These are phyloP conservation scores for Drosophila pseudotalamancana DNA, from an alignment of 2,888 invertebrate species.

Conservation along the genomic window DNA sequence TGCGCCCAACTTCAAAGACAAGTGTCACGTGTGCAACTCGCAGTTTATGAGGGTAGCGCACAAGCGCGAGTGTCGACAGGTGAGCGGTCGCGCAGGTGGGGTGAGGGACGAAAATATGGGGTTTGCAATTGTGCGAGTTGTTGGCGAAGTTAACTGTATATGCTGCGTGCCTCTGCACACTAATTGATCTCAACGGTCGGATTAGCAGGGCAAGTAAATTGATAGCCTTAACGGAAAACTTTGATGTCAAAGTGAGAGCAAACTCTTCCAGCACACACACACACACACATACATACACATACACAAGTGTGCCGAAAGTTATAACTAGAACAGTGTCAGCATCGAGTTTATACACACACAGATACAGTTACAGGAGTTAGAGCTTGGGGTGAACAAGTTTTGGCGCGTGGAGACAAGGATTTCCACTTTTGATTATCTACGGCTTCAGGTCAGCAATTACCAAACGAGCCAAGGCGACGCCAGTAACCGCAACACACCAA, in stretches of 20 bases:
- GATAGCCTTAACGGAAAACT: slow-evolving; percentile 63
- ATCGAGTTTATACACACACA: slow-evolving; percentile 4
- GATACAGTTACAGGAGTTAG: not conserved
- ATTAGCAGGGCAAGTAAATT: slow-evolving; percentile 66
- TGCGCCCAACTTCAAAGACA: slow-evolving; percentile 31
- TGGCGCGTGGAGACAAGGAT: slow-evolving; percentile 54
- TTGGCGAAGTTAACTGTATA: slow-evolving; percentile 22
- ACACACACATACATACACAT: not conserved
- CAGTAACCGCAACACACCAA: slow-evolving; percentile 20
- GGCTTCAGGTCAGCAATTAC: slow-evolving; percentile 65
- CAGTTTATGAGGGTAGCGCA: too few relatives aligned
- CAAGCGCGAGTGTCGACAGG: slow-evolving; percentile 18
- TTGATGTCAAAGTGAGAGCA: slow-evolving; percentile 53
- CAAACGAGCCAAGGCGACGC: slow-evolving; percentile 43
- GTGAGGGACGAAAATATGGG: slow-evolving; percentile 1
- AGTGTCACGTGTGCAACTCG: slow-evolving; percentile 29
- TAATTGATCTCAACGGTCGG: slow-evolving; percentile 76
- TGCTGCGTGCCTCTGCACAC: slow-evolving; percentile 47
- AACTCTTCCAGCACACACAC: slow-evolving; percentile 6
- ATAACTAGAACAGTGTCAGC: slow-evolving; percentile 35
- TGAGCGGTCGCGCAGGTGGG: not conserved
- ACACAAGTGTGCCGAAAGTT: slow-evolving; percentile 35
- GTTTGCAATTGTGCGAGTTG: not conserved
- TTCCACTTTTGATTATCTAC: slow-evolving; percentile 65
- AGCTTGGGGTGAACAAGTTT: slow-evolving; percentile 12